Evolutionary conservation across 1,140 invertebrate species (phyloP), one percentile per base, ranked within the genome.

Genomic region (Ips typographus): DNA sequence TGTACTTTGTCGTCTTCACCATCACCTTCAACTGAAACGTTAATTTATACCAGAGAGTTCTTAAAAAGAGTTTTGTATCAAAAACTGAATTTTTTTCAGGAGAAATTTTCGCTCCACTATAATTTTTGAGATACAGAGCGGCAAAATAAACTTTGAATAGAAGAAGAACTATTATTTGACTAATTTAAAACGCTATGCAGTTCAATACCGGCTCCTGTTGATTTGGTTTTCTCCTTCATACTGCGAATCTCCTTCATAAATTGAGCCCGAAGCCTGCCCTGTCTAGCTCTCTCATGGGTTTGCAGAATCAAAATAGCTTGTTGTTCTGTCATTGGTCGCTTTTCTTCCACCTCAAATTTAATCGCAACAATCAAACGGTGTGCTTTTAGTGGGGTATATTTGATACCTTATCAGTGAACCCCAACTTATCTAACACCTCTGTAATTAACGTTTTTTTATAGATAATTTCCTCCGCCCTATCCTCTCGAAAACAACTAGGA

Each of bases 161-260:
- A n/a, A n/a, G n/a, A n/a, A n/a, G n/a, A n/a, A n/a, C 22, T 22
- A 22, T 22, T 22, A 22, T 22, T 22, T 22, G 22, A 22, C 22
- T 22, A 22, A 22, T 22, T 22, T 22, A 22, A 22, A 22, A 22
- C 22, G 22, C 22, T 62, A 44, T 52, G 83, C 65, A 71, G 72
- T 47, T 47, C 44, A 47, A 47, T 52, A 57, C 68, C 44, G 80
- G 78, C 67, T 87, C 85, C 6, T 82, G 76, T 73, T 89, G 83
- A 77, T 73, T 90, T 88, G 4, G 86, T 84, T 75, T 87, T 90
- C 71, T 93, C 90, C 80, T 92, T 93, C 66, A 90, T 83, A 37
- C 88, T 83, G 39, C 89, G 82, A 62, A 96, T 93, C 82, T 96
- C 94, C 79, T 91, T 91, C 91, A 96, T 95, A 73, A 96, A 94